phyloP scores from a whole-genome alignment of 2,113 vertebrate genomes.

The Sus scrofa region T2T-Sscrofa CM000820.6:47818501-47819000 shows the following conservation, averaged over 20 bases:
- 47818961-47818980: no score
- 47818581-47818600: not conserved
- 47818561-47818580: constrained; percentile 26
- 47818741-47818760: not conserved
- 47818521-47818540: constrained; percentile 24
- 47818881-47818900: no score
- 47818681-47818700: not conserved
- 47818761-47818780: not conserved
- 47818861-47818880: no score
- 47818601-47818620: constrained; percentile 27
- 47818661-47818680: constrained; percentile 55
- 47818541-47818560: constrained; percentile 45
- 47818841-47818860: no score
- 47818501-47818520: constrained; percentile 29
- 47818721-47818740: constrained; percentile 10
- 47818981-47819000: no score
- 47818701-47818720: constrained; percentile 34
- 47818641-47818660: not conserved
- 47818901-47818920: no score
- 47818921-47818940: no score
- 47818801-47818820: not conserved
- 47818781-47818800: not conserved
- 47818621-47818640: constrained; percentile 18
- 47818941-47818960: no score
- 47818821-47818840: not conserved